Percentiles rank a stretch among this genome's conserved stretches.
Evolutionary conservation across 2,888 invertebrate genomes (phyloP).

Genomic region (Stramonita haemastoma): DNA sequence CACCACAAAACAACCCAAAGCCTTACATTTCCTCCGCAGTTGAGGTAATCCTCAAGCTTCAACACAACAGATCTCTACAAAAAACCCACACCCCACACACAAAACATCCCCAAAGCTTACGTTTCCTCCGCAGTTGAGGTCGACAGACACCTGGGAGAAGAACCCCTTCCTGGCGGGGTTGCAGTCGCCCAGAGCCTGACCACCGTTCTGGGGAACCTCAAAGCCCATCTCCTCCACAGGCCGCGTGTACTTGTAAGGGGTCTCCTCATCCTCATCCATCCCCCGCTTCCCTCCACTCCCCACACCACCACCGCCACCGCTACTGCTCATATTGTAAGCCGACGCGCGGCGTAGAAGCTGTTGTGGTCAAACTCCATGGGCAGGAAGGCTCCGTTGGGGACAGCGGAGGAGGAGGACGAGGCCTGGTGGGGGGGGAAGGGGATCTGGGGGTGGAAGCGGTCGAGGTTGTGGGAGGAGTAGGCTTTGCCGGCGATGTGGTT

Average conservation of each 20-base stretch:
- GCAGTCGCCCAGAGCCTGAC: neutral
- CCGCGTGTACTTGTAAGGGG: constrained; percentile 39
- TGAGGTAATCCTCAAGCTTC: no score
- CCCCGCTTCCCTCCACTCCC: constrained; percentile 25
- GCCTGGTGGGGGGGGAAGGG: neutral
- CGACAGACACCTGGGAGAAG: constrained; percentile 12
- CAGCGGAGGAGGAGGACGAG: neutral
- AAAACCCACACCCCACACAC: neutral
- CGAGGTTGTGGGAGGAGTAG: constrained; percentile 35
- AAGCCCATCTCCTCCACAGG: constrained; percentile 15
- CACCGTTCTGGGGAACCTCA: neutral
- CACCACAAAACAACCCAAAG: neutral
- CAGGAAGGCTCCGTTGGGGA: neutral
- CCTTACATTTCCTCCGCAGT: constrained; percentile 22
- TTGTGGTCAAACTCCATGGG: neutral
- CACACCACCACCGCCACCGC: neutral
- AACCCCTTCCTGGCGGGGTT: neutral
- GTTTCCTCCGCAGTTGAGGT: constrained; percentile 35
- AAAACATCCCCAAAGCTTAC: neutral
- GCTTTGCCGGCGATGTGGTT: constrained; percentile 40
- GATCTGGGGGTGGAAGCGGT: constrained; percentile 18
- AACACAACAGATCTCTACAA: neutral
- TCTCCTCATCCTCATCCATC: constrained; percentile 37
- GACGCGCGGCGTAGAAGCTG: neutral
- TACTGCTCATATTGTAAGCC: neutral